Evolutionary conservation across 2,113 vertebrate species (phyloP).

Genomic region (Daphoenositta chrysoptera): DNA sequence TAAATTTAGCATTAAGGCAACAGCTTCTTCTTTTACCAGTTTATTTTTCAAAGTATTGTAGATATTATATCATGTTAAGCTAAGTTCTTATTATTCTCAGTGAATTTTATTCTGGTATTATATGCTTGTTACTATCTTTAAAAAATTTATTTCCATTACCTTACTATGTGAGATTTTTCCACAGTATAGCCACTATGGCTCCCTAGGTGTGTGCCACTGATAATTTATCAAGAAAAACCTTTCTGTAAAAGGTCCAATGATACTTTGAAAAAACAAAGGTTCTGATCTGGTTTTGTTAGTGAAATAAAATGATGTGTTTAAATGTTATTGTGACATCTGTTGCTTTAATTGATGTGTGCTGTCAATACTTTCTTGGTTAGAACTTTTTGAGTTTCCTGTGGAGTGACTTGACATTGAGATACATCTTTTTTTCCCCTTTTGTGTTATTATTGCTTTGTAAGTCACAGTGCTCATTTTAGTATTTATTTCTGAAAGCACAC

Average conservation of each 20-base stretch:
- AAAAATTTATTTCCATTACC: neutral
- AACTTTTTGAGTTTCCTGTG: neutral
- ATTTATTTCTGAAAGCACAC: neutral
- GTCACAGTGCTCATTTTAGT: neutral
- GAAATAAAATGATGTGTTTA: neutral
- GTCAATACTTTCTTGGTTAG: constrained; percentile 8
- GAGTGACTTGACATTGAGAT: neutral
- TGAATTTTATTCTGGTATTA: constrained; percentile 21
- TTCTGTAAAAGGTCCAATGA: neutral
- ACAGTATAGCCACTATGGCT: neutral
- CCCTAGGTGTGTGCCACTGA: neutral
- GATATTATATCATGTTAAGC: neutral
- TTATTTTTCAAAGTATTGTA: constrained; percentile 32
- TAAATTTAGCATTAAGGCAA: constrained; percentile 38
- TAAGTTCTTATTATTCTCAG: constrained; percentile 7
- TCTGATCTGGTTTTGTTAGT: neutral
- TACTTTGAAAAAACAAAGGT: neutral
- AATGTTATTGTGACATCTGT: constrained; percentile 13
- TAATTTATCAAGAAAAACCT: neutral
- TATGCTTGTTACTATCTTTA: constrained; percentile 37
- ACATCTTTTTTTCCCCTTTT: neutral
- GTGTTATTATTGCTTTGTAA: neutral
- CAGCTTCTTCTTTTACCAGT: constrained; percentile 44
- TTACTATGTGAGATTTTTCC: constrained; percentile 5
- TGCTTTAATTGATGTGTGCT: constrained; percentile 26